phyloP scores from a whole-genome alignment of 23 tunicate species.

The Trididemnum miniatum region DNA sequence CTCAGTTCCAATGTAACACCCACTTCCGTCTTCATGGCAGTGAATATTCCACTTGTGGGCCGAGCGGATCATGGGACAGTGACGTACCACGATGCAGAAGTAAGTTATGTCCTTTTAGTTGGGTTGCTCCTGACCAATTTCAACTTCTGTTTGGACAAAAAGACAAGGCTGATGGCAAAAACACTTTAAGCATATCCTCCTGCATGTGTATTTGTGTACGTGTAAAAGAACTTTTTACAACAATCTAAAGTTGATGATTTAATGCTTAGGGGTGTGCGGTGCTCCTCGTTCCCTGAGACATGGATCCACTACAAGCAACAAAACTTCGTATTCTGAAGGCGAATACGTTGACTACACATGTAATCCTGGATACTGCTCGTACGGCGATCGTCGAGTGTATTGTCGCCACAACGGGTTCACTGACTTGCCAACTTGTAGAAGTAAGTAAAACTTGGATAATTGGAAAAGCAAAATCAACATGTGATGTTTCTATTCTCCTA shows the following conservation, averaged over 20 bases:
- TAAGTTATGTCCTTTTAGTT: too few species aligned
- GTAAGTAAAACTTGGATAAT: not conserved
- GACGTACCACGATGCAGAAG: conserved; percentile 30
- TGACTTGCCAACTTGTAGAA: conserved; percentile 1
- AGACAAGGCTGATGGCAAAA: too few species aligned
- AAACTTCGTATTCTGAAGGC: conserved; percentile 1
- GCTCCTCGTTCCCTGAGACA: not conserved
- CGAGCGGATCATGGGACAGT: not conserved
- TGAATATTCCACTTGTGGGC: conserved; percentile 6
- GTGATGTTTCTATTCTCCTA: too few species aligned
- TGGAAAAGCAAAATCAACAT: not conserved
- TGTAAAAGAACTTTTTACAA: too few species aligned
- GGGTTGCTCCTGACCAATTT: too few species aligned
- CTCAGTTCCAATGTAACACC: not conserved
- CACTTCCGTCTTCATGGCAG: conserved; percentile 4
- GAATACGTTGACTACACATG: conserved; percentile 17
- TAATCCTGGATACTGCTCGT: conserved; percentile 24
- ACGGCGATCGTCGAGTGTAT: not conserved
- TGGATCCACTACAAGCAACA: not conserved
- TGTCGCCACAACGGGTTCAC: conserved; percentile 13
- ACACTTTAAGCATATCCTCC: too few species aligned
- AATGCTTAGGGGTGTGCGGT: conserved; percentile 8
- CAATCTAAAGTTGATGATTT: too few species aligned
- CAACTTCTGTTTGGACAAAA: too few species aligned
- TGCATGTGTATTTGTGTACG: too few species aligned